Conservation (phyloP, 2,797 vertebrate genomes). For the Zenarchopterus dispar region DNA sequence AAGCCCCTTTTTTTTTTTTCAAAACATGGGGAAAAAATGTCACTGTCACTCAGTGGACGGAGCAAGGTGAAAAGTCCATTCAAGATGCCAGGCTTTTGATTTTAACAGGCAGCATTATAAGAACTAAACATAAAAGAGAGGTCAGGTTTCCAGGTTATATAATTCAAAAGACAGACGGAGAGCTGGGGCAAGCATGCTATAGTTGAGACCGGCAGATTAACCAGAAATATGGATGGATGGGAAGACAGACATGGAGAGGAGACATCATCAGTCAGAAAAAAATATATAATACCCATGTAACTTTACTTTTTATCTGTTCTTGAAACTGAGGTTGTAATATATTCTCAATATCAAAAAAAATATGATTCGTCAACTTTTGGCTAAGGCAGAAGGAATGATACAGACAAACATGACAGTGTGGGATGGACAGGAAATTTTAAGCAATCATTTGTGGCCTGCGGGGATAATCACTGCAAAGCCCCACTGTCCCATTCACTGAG, state of each 20-base stretch:
- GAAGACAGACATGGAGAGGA: conserved; percentile 10
- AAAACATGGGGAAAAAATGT: not conserved
- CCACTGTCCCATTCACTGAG: conserved; percentile 81
- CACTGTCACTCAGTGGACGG: conserved; percentile 17
- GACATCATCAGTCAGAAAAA: not conserved
- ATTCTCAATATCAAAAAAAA: too few species aligned
- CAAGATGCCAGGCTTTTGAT: conserved; percentile 4
- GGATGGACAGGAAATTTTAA: conserved; percentile 72
- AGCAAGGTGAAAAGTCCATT: not conserved
- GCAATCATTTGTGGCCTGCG: conserved; percentile 82
- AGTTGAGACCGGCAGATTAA: conserved; percentile 44
- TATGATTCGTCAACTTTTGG: conserved; percentile 7
- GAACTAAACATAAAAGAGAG: conserved; percentile 28
- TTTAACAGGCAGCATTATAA: conserved; percentile 36
- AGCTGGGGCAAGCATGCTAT: not conserved
- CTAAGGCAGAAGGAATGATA: not conserved
- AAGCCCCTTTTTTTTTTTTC: not conserved
- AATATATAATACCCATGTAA: not conserved
- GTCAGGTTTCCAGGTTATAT: conserved; percentile 53
- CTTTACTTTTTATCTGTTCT: not conserved
- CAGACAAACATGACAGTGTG: conserved; percentile 33
- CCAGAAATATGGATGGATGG: not conserved
- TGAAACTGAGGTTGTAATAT: not conserved
- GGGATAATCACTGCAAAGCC: conserved; percentile 83
- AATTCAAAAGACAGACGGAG: conserved; percentile 39